Percentiles rank a stretch among this genome's conserved stretches.
These are phyloP conservation scores for Heliconius hewitsoni DNA, from an alignment of 1,140 invertebrate species.

Conservation along the genomic window DNA sequence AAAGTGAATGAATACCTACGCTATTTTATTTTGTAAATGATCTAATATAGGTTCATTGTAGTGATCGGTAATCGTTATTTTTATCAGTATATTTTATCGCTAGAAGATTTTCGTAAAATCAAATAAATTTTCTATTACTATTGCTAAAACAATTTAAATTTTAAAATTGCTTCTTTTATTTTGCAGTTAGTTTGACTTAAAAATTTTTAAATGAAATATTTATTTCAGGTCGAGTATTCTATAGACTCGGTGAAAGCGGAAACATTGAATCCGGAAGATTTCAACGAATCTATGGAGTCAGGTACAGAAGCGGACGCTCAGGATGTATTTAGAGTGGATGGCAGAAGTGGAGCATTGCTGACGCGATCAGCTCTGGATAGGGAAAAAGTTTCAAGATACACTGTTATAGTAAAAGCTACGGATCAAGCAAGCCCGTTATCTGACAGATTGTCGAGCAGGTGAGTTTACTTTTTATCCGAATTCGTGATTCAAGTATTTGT, in stretches of 20 bases:
- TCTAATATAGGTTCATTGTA: too few relatives aligned
- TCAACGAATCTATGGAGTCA: constrained; percentile 71
- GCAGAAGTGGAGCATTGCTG: constrained; percentile 90
- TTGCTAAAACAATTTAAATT: too few relatives aligned
- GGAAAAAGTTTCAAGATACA: constrained; percentile 93
- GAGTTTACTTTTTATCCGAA: neutral
- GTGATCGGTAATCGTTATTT: too few relatives aligned
- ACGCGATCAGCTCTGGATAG: constrained; percentile 92
- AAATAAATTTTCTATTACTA: too few relatives aligned
- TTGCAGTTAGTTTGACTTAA: neutral
- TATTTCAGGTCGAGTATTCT: constrained; percentile 86
- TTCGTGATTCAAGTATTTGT: neutral
- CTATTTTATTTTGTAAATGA: too few relatives aligned
- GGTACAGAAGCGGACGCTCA: constrained; percentile 63
- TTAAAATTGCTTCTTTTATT: too few relatives aligned
- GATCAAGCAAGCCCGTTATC: constrained; percentile 90
- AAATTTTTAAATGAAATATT: neutral
- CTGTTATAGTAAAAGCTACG: constrained; percentile 90
- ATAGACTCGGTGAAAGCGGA: constrained; percentile 86
- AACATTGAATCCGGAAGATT: constrained; percentile 59
- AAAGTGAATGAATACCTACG: too few relatives aligned
- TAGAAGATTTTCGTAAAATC: too few relatives aligned
- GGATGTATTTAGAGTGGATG: constrained; percentile 90
- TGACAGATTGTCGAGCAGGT: constrained; percentile 87
- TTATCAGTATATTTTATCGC: too few relatives aligned